Conservation (phyloP, 2,113 vertebrate genomes). For the Arvicanthis niloticus region DNA sequence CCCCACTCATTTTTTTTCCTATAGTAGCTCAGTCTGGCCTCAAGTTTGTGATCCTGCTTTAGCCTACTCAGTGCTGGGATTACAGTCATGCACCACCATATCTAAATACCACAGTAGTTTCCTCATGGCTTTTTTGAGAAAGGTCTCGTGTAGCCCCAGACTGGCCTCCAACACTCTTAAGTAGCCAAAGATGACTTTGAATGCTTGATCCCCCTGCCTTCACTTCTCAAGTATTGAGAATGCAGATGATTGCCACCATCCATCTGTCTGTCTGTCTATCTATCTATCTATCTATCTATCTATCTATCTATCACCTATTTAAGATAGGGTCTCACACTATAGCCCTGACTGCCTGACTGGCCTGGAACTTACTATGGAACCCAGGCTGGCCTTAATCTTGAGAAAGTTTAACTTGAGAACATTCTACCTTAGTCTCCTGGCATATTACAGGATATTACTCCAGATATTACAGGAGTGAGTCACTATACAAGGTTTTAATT, state of each 20-base stretch:
- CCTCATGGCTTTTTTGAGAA: not conserved
- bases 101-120: not conserved
- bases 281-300: too few relatives aligned
- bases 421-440: not conserved
- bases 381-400: not conserved
- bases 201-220: not conserved
- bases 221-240: not conserved
- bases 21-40: not conserved
- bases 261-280: too few relatives aligned
- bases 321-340: not conserved
- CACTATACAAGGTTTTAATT: not conserved
- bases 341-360: not conserved
- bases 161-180: not conserved
- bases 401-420: not conserved
- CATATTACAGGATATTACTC: too few relatives aligned
- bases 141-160: not conserved
- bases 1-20: not conserved
- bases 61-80: not conserved
- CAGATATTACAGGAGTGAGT: not conserved
- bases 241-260: not conserved
- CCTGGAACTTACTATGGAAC: not conserved
- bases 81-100: not conserved
- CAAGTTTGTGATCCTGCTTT: not conserved
- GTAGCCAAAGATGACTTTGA: not conserved
- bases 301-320: not conserved